Percentiles rank a stretch among this genome's conserved stretches.
Evolutionary conservation across 1,140 invertebrate genomes (phyloP).

Genomic region (Atta colombica): DNA sequence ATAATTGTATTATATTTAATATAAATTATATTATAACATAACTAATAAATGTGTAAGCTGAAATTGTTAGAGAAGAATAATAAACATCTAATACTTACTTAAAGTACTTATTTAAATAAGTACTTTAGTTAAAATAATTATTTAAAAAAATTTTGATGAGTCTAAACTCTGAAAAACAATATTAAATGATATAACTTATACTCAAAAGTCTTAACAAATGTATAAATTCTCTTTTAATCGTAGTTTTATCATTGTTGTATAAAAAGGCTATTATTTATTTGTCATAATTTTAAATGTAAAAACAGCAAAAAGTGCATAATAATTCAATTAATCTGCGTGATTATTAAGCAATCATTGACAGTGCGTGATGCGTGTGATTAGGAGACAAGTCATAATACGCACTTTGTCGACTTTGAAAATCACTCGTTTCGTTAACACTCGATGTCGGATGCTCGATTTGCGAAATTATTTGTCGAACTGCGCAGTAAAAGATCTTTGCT

Average conservation of each 20-base stretch:
- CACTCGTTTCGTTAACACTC: slow-evolving; percentile 4
- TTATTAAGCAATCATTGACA: slow-evolving; percentile 10
- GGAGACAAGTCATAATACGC: not conserved
- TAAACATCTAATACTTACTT: not conserved
- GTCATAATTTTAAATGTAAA: not conserved
- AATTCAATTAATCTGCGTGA: slow-evolving; percentile 1
- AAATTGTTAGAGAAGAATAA: not conserved
- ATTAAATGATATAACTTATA: not conserved
- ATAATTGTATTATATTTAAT: not conserved
- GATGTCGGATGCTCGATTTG: slow-evolving; percentile 16
- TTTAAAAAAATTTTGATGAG: not conserved
- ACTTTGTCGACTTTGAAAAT: not conserved
- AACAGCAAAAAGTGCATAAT: not conserved
- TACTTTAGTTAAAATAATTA: not conserved
- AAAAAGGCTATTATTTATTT: not conserved
- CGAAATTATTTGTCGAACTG: slow-evolving; percentile 25
- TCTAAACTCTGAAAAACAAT: not conserved
- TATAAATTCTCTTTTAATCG: not conserved
- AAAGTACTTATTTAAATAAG: not conserved
- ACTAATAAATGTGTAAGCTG: not conserved
- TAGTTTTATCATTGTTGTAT: not conserved
- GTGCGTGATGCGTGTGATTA: not conserved
- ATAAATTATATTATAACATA: not conserved
- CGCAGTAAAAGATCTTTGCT: slow-evolving; percentile 2
- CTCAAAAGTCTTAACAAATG: not conserved